A percentile compares a stretch with the other conserved stretches of the same genome.
These are phyloP conservation scores for Dreissena polymorpha DNA, from an alignment of 1,140 invertebrate species.

Conservation along the genomic window DNA sequence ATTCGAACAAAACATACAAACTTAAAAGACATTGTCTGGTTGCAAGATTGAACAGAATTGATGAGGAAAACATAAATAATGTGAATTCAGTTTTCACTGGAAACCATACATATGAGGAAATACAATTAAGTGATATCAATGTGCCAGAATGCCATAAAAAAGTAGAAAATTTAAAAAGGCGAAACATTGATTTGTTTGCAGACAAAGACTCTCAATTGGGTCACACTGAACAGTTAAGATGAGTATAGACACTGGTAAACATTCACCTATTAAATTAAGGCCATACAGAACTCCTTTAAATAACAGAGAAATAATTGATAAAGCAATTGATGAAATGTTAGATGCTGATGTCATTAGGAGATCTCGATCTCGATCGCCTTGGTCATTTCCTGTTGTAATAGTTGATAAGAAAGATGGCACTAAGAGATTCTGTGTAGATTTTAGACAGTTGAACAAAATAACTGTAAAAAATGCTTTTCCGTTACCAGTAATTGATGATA, in stretches of 20 bases:
- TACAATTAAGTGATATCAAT: no score
- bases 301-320: slow-evolving; percentile 37
- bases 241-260: no score
- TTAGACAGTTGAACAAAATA: slow-evolving; percentile 8
- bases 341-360: slow-evolving; percentile 51
- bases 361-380: not conserved
- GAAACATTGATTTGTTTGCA: no score
- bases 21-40: no score
- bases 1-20: no score
- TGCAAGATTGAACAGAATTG: no score
- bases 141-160: no score
- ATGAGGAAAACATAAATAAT: not conserved
- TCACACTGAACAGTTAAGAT: no score
- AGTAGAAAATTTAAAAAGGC: no score
- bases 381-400: slow-evolving; percentile 7
- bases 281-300: slow-evolving; percentile 56
- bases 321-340: slow-evolving; percentile 53
- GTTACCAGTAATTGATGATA: no score
- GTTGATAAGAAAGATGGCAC: slow-evolving; percentile 28
- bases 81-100: not conserved
- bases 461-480: no score
- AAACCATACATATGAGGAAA: not conserved
- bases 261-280: slow-evolving; percentile 48
- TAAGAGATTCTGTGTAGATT: slow-evolving; percentile 21
- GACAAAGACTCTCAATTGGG: no score